Evolutionary conservation across 2,113 vertebrate genomes (phyloP).

Genomic region (Tragelaphus buxtoni): DNA sequence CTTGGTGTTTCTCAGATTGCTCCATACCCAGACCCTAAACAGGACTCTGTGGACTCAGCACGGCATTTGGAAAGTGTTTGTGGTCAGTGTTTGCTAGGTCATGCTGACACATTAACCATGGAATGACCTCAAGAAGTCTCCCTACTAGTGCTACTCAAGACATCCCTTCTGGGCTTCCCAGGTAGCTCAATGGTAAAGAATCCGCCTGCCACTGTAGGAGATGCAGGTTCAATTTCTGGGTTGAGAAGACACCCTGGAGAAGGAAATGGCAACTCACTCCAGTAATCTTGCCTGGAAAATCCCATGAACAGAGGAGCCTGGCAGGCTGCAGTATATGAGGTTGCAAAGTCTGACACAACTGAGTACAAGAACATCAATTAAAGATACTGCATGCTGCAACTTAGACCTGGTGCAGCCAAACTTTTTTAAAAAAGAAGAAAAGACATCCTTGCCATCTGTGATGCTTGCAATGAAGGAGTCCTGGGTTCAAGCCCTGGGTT

Average conservation of each 20-base stretch:
- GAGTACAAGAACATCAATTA: background rate
- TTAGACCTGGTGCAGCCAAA: background rate
- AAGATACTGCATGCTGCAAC: background rate
- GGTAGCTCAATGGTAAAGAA: background rate
- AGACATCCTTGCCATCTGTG: background rate
- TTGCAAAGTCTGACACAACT: background rate
- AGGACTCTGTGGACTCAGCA: background rate
- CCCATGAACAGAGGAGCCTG: background rate
- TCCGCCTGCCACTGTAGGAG: background rate
- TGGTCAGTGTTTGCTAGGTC: background rate
- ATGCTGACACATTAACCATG: rapidly evolving
- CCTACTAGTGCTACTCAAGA: background rate
- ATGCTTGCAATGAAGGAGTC: background rate
- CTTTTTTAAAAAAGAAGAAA: background rate
- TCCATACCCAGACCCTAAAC: background rate
- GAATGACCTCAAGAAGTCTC: background rate
- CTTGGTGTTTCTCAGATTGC: background rate
- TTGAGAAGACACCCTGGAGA: background rate
- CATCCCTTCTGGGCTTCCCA: background rate
- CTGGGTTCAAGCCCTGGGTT: background rate
- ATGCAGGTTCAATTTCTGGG: background rate
- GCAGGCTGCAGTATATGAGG: background rate
- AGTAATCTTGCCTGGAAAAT: background rate
- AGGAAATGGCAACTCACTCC: background rate
- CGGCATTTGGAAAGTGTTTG: background rate